Base-by-base conservation (phyloP, 2,888 invertebrate genomes). In the Drosophila rubida region DNA sequence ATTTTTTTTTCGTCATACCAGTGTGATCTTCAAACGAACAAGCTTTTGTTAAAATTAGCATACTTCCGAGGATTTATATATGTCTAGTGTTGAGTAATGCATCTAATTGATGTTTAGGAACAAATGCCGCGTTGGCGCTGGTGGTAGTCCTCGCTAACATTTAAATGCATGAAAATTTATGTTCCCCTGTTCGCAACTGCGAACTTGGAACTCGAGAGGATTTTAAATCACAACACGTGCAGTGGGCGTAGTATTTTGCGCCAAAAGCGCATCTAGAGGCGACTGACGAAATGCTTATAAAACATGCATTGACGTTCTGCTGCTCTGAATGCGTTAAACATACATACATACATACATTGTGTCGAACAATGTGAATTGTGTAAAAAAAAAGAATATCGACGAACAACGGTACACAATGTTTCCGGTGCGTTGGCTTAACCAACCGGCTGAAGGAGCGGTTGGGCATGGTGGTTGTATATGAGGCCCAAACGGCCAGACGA, bases 391-490 rank as follows among this genome's bases (percentile, higher is more conserved):
- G 32, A 37, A 51, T 51, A 44, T 39, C 23, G 70, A 55, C 35
- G 53, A 55, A 41, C 57, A 76, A 66, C 42, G 45, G 66, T 60
- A 37, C 25, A 69, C 59, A 57, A 58, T 53, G 74, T 60, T 87
- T 80, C 80, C 80, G 84, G 70, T 59, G 60, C 62, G 74, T 65
- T 80, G 66, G 83, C 46, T 48, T 67, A 35, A 48, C 49, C 46
- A 72, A 50, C 55, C 39, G 16, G 2, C 11, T 27, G 19, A 37
- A 41, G 27, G 53, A 22, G 9, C 9, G 27, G 41, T 25, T 41
- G 19, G 16, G 19, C 41, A 22, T 41, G 51, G n/a, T 3, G 19
- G 41, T 19, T 41, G 27, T 30, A 48, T 53, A 30, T 41, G 51
- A 41, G 27, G 37, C 25, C 50, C 67, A 50, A 49, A 57, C 50